Percentiles rank a stretch among this genome's conserved stretches.
Conservation (phyloP, 2,797 vertebrate species). For the Chloroceryle inda region DNA sequence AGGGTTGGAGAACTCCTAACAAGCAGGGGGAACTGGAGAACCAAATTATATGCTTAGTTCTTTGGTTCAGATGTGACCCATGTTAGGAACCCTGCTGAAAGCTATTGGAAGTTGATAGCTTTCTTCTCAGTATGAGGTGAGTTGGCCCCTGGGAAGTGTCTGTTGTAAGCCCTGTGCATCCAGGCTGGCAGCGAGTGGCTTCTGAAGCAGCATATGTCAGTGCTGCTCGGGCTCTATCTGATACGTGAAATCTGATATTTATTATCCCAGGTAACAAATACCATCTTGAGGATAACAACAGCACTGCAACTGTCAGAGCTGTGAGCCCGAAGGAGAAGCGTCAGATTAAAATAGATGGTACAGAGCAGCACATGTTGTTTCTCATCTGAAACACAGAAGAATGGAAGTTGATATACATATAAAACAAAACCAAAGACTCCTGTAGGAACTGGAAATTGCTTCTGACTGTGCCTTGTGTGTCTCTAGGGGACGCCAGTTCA, state of each 20-base stretch:
- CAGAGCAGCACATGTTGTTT: neutral
- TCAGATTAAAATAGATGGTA: neutral
- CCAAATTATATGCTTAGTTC: neutral
- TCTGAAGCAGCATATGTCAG: neutral
- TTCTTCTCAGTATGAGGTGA: neutral
- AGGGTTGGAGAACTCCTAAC: neutral
- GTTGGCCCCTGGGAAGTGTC: neutral
- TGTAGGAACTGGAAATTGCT: neutral
- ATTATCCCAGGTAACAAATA: constrained; percentile 59
- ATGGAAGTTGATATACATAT: neutral
- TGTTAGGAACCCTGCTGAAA: neutral
- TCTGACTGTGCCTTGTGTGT: constrained; percentile 54
- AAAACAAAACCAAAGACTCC: constrained; percentile 17
- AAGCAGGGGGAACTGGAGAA: neutral
- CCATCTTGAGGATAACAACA: constrained; percentile 55
- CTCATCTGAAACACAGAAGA: neutral
- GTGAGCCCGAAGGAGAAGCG: neutral
- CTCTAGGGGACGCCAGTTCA: constrained; percentile 90
- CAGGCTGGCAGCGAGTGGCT: neutral
- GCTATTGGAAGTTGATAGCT: neutral
- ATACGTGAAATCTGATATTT: constrained; percentile 14
- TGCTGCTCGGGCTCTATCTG: neutral
- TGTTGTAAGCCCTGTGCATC: neutral
- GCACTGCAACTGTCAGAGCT: constrained; percentile 38
- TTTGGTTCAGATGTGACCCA: neutral